Conservation (phyloP, 2,797 vertebrate species). For the Alosa sapidissima region DNA sequence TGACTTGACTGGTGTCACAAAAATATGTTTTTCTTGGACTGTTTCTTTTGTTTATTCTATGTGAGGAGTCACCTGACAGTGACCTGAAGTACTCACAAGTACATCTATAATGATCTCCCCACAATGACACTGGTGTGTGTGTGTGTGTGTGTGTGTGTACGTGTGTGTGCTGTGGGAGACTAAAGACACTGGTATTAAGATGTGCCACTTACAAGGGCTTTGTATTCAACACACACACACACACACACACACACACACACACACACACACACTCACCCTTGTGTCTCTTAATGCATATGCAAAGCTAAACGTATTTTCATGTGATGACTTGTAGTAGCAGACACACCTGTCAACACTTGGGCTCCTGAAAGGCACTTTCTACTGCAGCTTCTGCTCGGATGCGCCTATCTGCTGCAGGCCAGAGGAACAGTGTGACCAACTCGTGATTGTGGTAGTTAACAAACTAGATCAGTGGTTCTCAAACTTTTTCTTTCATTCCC, state of each 20-base stretch:
- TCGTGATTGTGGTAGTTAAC: no score
- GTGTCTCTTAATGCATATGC: no score
- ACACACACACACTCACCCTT: neutral
- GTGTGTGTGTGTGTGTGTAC: neutral
- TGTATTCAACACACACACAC: neutral
- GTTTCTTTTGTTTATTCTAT: neutral
- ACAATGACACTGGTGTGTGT: neutral
- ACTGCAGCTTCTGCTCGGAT: no score
- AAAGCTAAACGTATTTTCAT: no score
- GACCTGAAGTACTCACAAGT: conserved; percentile 14
- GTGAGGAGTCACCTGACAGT: neutral
- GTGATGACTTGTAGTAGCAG: no score
- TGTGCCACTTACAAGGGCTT: neutral
- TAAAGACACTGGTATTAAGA: neutral
- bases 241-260: no score
- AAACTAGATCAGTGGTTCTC: no score
- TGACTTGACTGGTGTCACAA: neutral
- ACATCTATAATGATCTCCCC: neutral
- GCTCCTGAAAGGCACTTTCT: no score
- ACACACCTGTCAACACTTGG: no score
- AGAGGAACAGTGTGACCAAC: no score
- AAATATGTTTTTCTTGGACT: neutral
- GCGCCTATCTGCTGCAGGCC: no score
- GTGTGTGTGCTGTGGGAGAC: neutral
- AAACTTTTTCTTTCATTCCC: no score